A percentile compares a stretch with the other conserved stretches of the same genome.
phyloP scores from a whole-genome alignment of 2,797 vertebrate species.

The Peromyscus nudipes region DNA sequence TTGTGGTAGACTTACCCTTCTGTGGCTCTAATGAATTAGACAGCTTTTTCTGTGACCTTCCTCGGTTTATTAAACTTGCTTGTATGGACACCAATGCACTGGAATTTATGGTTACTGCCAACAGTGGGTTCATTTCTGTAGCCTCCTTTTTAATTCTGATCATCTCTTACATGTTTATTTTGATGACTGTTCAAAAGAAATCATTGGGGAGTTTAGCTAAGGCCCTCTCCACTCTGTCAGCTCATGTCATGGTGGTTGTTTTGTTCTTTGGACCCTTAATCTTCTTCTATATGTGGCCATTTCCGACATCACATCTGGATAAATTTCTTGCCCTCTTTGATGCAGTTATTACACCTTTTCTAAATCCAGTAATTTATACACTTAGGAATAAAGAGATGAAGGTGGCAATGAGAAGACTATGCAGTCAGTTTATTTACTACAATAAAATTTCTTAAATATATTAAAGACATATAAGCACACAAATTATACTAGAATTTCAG shows the following conservation, averaged over 20 bases:
- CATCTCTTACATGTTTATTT: constrained; percentile 72
- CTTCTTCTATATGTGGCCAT: constrained; percentile 39
- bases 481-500: constrained; percentile 23
- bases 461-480: background rate
- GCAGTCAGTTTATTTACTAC: constrained; percentile 17
- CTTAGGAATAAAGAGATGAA: constrained; percentile 83
- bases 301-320: background rate
- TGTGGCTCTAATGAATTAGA: constrained; percentile 78
- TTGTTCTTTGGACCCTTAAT: constrained; percentile 67
- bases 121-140: constrained; percentile 75
- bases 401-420: constrained; percentile 68
- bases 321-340: constrained; percentile 68
- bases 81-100: constrained; percentile 61
- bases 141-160: constrained; percentile 65
- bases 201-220: constrained; percentile 57
- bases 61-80: constrained; percentile 75
- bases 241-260: constrained; percentile 78
- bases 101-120: constrained; percentile 74
- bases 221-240: constrained; percentile 77
- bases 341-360: constrained; percentile 75
- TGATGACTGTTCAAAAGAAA: constrained; percentile 70
- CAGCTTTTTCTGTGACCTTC: constrained; percentile 80
- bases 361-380: constrained; percentile 81
- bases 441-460: constrained; percentile 49
- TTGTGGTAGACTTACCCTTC: constrained; percentile 76